These are phyloP conservation scores for Coregonus clupeaformis DNA, from an alignment of 2,113 vertebrate species.

Conservation along the genomic window DNA sequence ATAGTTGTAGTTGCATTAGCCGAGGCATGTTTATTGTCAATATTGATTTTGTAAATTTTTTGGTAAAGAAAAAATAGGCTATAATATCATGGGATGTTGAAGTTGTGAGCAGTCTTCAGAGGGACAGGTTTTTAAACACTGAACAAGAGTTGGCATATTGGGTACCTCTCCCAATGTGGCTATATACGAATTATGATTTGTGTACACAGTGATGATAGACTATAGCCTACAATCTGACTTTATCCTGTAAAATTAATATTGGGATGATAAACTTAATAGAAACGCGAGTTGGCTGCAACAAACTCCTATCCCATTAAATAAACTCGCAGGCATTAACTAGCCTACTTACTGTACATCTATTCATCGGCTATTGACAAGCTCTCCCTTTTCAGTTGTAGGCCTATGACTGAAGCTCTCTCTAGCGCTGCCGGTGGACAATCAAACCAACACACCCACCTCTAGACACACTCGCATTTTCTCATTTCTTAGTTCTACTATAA, in stretches of 20 bases:
- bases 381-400: conserved; percentile 65
- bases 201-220: no score
- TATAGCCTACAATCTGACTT: not conserved
- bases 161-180: not conserved
- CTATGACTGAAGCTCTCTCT: conserved; percentile 80
- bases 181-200: not conserved
- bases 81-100: not conserved
- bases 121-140: not conserved
- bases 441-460: conserved; percentile 84
- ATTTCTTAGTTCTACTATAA: conserved; percentile 89
- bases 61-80: not conserved
- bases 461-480: conserved; percentile 82
- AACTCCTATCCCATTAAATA: conserved; percentile 19
- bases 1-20: no score
- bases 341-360: conserved; percentile 54
- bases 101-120: not conserved
- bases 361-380: conserved; percentile 80
- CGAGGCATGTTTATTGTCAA: no score
- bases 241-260: not conserved
- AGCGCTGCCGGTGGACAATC: conserved; percentile 92
- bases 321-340: conserved; percentile 43
- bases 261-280: not conserved
- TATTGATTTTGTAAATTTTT: no score
- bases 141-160: not conserved
- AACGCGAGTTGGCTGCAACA: not conserved